Evolutionary conservation across 1,140 invertebrate species (phyloP), one percentile per base, ranked within the genome.

Genomic region (Musca domestica): DNA sequence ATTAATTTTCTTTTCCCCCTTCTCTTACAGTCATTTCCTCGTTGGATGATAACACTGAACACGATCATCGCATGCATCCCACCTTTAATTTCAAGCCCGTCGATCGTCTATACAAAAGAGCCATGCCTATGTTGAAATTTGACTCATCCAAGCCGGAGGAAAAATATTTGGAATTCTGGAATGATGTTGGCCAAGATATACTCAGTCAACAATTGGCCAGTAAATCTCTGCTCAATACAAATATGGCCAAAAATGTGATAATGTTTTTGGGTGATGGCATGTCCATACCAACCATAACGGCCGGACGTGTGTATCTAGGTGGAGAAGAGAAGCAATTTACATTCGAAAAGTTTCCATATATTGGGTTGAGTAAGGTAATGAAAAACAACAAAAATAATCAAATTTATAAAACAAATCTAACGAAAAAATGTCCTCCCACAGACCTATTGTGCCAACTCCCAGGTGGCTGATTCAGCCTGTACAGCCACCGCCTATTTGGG

Each of bases 231-330:
- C 71, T 82, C 17, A 85, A 85, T 48, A 83, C 82, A 54, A 81
- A 85, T 67, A 70, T 78, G 68, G 88, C 90, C 17, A 90, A 87
- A 76, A 92, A 92, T 80, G 83, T 90, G 7, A 88, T 91, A 63
- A 73, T 91, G n/a, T 91, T 91, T 72, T 74, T 93, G 27, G 91
- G 90, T 2, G 89, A 91, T 74, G 90, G 89, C 17, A 91, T 92
- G 88, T 89, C 88, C 27, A 85, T 90, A 48, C 82, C 89, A 4
- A 90, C 90, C 0, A 76, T 91, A 9, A 86, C 88, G 2, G 88
- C 89, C 0, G 85, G 87, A 0, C 78, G 90, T n/a, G 87, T 90
- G 2, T 85, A 86, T 67, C 80, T 87, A 69, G 88, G 88, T 2
- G 88, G 85, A 30, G 90, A 93, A 81, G 91, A 92, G 74, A 80